Conservation (phyloP, 1,140 invertebrate genomes). For the Caenorhabditis latens region DNA sequence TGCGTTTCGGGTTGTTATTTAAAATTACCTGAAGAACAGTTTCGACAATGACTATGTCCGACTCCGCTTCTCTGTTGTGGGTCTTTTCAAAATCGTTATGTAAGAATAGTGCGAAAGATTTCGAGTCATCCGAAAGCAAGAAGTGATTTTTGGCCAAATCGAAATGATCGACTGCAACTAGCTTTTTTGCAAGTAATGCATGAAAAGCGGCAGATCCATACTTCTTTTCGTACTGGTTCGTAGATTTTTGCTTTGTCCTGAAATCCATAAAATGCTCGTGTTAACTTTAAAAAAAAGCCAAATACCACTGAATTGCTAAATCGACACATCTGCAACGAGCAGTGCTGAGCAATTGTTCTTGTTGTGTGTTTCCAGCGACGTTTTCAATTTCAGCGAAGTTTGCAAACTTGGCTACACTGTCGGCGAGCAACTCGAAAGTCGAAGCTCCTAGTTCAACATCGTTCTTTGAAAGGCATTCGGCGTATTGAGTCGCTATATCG, state of each 20-base stretch:
- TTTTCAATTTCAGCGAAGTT: conserved; percentile 39
- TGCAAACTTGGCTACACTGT: conserved; percentile 23
- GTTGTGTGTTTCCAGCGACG: not conserved
- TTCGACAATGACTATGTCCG: conserved; percentile 19
- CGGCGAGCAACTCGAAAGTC: conserved; percentile 1
- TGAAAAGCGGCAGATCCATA: conserved; percentile 36
- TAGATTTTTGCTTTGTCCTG: conserved; percentile 39
- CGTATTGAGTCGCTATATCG: conserved; percentile 28
- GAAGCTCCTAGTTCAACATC: not conserved
- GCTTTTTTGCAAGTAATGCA: conserved; percentile 23
- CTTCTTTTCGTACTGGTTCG: not conserved
- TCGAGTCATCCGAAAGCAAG: conserved; percentile 27
- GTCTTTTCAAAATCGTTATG: not conserved
- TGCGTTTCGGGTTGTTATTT: not conserved
- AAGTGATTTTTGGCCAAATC: conserved; percentile 48
- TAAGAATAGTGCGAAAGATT: conserved; percentile 1
- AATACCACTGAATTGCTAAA: conserved; percentile 43
- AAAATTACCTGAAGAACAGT: conserved; percentile 16
- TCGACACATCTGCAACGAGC: conserved; percentile 45
- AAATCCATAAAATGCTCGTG: not conserved
- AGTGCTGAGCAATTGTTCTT: conserved; percentile 26
- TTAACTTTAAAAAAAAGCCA: not conserved
- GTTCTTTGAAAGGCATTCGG: conserved; percentile 36
- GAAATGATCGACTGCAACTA: conserved; percentile 3
- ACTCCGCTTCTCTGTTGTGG: not conserved